Percentiles rank a stretch among this genome's conserved stretches.
phyloP scores from a whole-genome alignment of 1,140 invertebrate species.

The Argopecten irradians region DNA sequence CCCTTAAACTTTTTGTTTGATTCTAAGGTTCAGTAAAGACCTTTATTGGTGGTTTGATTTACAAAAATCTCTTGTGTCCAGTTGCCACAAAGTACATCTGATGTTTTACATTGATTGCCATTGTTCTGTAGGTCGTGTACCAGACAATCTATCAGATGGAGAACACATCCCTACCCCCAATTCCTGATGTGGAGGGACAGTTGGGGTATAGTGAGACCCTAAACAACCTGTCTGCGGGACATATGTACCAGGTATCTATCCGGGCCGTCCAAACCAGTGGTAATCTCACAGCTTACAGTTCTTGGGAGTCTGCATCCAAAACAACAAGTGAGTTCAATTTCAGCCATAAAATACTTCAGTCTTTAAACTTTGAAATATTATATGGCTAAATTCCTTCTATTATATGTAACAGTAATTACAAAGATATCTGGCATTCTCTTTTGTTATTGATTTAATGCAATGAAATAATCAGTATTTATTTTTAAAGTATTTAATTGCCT shows the following conservation, averaged over 20 bases:
- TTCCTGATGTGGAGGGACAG: constrained; percentile 41
- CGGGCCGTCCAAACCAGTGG: constrained; percentile 43
- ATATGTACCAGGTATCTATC: constrained; percentile 52
- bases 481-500: too few species aligned
- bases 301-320: constrained; percentile 33
- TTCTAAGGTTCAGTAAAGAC: too few species aligned
- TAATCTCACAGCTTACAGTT: constrained; percentile 47
- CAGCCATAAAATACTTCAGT: neutral
- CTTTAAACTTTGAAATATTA: neutral
- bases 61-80: too few species aligned
- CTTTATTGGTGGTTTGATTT: too few species aligned
- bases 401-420: too few species aligned
- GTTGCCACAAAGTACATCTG: too few species aligned
- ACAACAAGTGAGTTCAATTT: constrained; percentile 50
- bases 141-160: constrained; percentile 43
- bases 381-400: too few species aligned
- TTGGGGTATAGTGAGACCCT: constrained; percentile 41
- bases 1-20: too few species aligned
- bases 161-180: constrained; percentile 34
- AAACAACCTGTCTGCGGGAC: constrained; percentile 48
- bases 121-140: constrained; percentile 39
- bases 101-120: too few species aligned
- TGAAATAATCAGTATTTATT: too few species aligned
- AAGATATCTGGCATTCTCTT: too few species aligned
- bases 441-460: too few species aligned